phyloP scores from a whole-genome alignment of 1,140 invertebrate genomes.

The Cherax quadricarinatus region DNA sequence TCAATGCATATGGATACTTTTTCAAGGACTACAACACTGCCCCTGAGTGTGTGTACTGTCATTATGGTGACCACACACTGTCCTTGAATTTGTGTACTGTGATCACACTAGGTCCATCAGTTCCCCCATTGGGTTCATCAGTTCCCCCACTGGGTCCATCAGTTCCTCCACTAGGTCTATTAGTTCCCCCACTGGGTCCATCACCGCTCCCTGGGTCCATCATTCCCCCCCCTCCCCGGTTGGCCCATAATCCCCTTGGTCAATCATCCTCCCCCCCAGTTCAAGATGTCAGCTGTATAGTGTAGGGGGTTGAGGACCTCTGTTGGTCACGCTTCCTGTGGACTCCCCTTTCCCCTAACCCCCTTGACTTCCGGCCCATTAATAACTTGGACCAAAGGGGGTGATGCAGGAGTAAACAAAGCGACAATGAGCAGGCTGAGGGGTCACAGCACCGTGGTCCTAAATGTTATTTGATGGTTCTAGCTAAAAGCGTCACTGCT shows the following conservation, averaged over 20 bases:
- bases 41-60: neutral
- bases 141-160: too few relatives aligned
- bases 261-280: too few relatives aligned
- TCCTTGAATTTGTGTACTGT: neutral
- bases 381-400: neutral
- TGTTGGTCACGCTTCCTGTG: neutral
- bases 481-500: neutral
- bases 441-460: neutral
- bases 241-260: too few relatives aligned
- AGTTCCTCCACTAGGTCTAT: too few relatives aligned
- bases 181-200: too few relatives aligned
- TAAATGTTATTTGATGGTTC: conserved; percentile 31
- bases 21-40: neutral
- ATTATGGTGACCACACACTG: neutral
- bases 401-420: neutral
- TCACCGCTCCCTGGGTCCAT: too few relatives aligned
- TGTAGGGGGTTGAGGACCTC: too few relatives aligned
- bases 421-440: neutral
- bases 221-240: too few relatives aligned
- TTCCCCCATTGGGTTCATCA: too few relatives aligned
- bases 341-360: neutral
- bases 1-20: too few relatives aligned
- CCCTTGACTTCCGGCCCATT: neutral
- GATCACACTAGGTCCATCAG: neutral
- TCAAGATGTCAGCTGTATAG: too few relatives aligned